Evolutionary conservation across 2,113 vertebrate genomes (phyloP).

Genomic region (Menidia beryllina): DNA sequence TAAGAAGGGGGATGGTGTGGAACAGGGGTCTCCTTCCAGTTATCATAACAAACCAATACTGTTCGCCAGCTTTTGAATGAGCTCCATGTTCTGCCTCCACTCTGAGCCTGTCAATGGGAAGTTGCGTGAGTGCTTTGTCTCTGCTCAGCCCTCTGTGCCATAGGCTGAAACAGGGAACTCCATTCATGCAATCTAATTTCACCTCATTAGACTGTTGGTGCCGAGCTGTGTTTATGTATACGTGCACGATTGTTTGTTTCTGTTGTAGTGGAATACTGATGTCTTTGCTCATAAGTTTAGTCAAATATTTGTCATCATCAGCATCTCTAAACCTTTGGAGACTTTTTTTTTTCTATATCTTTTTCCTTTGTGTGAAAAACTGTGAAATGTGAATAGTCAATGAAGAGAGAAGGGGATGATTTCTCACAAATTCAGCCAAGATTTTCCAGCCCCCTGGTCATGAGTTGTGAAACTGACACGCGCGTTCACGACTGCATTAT

Average conservation of each 20-base stretch:
- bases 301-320: too few species aligned
- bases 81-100: conserved; percentile 44
- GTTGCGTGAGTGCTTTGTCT: conserved; percentile 60
- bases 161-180: conserved; percentile 56
- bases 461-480: conserved; percentile 42
- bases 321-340: conserved; percentile 16
- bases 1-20: conserved; percentile 32
- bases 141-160: conserved; percentile 39
- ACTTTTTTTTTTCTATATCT: neutral
- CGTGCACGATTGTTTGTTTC: conserved; percentile 34
- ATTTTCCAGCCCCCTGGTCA: conserved; percentile 29
- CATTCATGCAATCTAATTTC: conserved; percentile 64
- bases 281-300: conserved; percentile 45
- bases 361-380: neutral
- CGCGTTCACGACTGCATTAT: conserved; percentile 19
- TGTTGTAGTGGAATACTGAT: conserved; percentile 47
- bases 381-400: conserved; percentile 4
- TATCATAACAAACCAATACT: conserved; percentile 49
- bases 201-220: conserved; percentile 49
- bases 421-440: conserved; percentile 33
- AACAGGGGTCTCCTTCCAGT: conserved; percentile 32
- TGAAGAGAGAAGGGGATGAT: neutral
- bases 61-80: conserved; percentile 14
- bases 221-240: conserved; percentile 32
- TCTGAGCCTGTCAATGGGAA: conserved; percentile 56